phyloP scores from a whole-genome alignment of 2,888 invertebrate species.

The Pammene fasciana region DNA sequence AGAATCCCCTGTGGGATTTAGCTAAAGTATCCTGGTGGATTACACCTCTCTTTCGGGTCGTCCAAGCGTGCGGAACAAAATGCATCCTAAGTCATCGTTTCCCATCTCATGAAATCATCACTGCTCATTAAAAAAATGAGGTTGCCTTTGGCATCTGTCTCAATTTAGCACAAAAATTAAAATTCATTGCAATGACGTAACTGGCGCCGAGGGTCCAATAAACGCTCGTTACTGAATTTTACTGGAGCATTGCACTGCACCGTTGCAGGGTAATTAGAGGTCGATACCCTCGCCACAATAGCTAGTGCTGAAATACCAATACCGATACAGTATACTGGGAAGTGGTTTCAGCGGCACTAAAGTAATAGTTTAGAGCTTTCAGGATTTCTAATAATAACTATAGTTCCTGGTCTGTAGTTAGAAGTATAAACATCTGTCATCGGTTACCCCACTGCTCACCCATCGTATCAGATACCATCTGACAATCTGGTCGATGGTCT shows the following conservation, averaged over 20 bases:
- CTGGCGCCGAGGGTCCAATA: slow-evolving; percentile 69
- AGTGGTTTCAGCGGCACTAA: slow-evolving; percentile 38
- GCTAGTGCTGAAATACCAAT: slow-evolving; percentile 55
- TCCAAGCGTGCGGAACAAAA: too few relatives aligned
- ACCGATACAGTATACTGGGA: slow-evolving; percentile 37
- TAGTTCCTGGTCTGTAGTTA: neutral
- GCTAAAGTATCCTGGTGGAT: too few relatives aligned
- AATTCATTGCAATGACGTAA: slow-evolving; percentile 36
- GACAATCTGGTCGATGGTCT: too few relatives aligned
- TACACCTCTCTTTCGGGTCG: too few relatives aligned
- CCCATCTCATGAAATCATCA: too few relatives aligned
- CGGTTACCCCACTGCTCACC: too few relatives aligned
- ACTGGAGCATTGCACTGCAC: slow-evolving; percentile 80
- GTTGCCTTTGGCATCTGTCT: slow-evolving; percentile 1
- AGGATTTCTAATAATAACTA: slow-evolving; percentile 33
- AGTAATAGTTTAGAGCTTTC: slow-evolving; percentile 33
- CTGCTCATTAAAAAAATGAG: neutral
- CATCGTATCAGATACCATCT: too few relatives aligned
- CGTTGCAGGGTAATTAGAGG: slow-evolving; percentile 77
- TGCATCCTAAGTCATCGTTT: too few relatives aligned
- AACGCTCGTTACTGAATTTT: slow-evolving; percentile 80
- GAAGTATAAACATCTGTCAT: neutral
- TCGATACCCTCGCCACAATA: slow-evolving; percentile 71
- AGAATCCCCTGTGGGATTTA: too few relatives aligned
- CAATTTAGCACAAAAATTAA: slow-evolving; percentile 27